phyloP scores from a whole-genome alignment of 2,113 vertebrate species.

The Podocnemis expansa region DNA sequence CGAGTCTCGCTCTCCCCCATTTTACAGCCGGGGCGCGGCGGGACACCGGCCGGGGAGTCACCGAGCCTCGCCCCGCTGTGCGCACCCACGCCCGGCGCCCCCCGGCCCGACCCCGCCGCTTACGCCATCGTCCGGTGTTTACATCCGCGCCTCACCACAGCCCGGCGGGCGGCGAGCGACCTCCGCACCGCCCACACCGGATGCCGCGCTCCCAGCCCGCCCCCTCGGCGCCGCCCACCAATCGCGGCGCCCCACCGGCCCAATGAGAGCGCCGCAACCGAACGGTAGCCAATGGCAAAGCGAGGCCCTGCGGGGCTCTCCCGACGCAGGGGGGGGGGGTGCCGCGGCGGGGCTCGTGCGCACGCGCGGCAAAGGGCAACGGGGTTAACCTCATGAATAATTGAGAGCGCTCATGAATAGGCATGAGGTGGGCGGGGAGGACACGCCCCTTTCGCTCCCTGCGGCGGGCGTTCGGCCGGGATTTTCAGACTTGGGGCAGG shows the following conservation, averaged over 20 bases:
- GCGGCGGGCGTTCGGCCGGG: too few relatives aligned
- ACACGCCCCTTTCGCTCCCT: background rate
- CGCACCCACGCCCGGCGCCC: too few relatives aligned
- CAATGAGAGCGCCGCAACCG: background rate
- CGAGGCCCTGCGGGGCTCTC: background rate
- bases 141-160: background rate
- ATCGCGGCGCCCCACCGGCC: background rate
- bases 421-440: too few relatives aligned
- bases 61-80: background rate
- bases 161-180: slow-evolving; percentile 23
- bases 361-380: background rate
- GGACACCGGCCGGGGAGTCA: too few relatives aligned
- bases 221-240: slow-evolving; percentile 2
- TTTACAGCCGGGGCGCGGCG: background rate
- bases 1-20: background rate
- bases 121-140: slow-evolving; percentile 50
- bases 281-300: background rate
- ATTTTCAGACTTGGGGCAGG: too few relatives aligned
- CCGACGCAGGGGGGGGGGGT: background rate
- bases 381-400: background rate
- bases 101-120: slow-evolving; percentile 8
- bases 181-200: background rate
- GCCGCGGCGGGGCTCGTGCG: background rate
- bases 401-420: accelerated
- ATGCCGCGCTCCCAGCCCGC: background rate